Conservation (phyloP, 2,888 invertebrate species). For the Acleris literana region DNA sequence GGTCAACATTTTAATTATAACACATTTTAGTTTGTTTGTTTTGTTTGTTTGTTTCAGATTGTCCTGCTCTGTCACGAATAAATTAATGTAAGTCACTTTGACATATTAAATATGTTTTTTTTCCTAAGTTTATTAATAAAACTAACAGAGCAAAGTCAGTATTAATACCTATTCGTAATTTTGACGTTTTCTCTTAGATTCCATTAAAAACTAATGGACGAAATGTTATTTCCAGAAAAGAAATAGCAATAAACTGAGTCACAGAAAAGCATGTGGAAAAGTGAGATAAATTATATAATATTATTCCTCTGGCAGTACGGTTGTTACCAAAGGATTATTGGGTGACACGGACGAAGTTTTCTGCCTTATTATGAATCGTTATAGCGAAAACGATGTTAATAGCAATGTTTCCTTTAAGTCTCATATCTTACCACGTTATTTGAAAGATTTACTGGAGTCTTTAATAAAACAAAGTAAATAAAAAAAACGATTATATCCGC, state of each 20-base stretch:
- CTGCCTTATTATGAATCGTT: constrained; percentile 45
- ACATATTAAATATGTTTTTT: background rate
- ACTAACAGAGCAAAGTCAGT: no score
- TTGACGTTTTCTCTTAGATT: no score
- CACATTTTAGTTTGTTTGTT: background rate
- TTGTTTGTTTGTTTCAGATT: constrained; percentile 33
- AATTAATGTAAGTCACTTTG: constrained; percentile 16
- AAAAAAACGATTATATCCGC: no score
- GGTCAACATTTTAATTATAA: no score
- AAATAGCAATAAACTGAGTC: background rate
- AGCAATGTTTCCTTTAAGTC: background rate
- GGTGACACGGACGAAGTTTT: constrained; percentile 48
- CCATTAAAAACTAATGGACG: no score
- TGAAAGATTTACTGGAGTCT: no score
- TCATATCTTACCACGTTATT: no score
- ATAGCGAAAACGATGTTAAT: constrained; percentile 1
- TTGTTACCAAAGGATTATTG: constrained; percentile 70
- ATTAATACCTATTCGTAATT: no score
- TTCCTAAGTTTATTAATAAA: no score
- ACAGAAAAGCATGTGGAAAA: constrained; percentile 8
- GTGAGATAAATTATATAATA: constrained; percentile 21
- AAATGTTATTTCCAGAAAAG: no score
- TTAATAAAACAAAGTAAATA: background rate
- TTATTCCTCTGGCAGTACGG: constrained; percentile 57
- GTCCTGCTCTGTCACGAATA: constrained; percentile 17